phyloP scores from a whole-genome alignment of 2,113 vertebrate genomes.

The Aptenodytes forsteri region DNA sequence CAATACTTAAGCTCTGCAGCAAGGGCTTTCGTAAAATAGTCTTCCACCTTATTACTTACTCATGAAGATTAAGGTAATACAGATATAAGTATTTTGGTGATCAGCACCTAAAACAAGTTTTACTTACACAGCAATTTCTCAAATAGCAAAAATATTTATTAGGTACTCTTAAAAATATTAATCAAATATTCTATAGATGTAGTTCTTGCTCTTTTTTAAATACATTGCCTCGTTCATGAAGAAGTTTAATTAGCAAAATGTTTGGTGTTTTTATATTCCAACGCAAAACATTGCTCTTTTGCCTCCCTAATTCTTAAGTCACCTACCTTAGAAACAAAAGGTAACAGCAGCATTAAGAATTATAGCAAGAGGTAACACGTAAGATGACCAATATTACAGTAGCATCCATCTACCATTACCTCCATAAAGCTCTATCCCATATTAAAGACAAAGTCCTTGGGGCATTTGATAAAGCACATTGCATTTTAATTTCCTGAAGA shows the following conservation, averaged over 20 bases:
- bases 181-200: background rate
- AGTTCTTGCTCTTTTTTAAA: background rate
- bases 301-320: background rate
- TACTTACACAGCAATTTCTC: background rate
- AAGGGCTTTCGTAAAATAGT: background rate
- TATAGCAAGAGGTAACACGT: background rate
- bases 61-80: background rate
- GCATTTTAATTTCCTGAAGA: background rate
- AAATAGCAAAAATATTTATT: background rate
- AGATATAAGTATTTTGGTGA: background rate
- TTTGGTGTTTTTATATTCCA: background rate
- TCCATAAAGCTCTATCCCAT: background rate
- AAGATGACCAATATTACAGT: background rate
- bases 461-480: background rate
- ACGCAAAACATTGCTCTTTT: background rate
- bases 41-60: background rate
- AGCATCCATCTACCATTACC: background rate
- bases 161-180: background rate
- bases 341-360: background rate
- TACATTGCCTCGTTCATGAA: background rate
- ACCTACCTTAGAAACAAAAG: background rate
- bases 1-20: background rate
- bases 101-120: background rate
- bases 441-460: background rate
- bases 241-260: background rate